Conservation (phyloP, 2,797 vertebrate species). For the Echeneis naucrates region DNA sequence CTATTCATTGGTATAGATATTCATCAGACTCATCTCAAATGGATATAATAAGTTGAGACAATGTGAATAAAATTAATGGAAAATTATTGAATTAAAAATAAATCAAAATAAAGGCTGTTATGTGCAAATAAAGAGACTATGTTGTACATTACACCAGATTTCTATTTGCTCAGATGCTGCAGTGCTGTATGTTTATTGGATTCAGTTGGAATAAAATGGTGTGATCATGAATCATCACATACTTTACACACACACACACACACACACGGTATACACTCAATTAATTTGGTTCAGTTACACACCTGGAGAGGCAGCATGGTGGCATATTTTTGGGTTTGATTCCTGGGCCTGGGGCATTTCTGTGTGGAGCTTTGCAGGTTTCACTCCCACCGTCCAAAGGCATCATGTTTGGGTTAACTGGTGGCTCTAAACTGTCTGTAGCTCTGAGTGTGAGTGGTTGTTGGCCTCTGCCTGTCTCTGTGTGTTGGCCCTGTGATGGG, state of each 20-base stretch:
- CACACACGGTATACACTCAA: background rate
- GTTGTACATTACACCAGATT: constrained; percentile 16
- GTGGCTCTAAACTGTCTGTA: no score
- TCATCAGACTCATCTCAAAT: background rate
- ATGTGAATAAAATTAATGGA: constrained; percentile 15
- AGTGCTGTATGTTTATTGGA: constrained; percentile 32
- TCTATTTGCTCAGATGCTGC: constrained; percentile 34
- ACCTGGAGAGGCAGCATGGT: no score
- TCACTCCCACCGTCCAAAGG: no score
- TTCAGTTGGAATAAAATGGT: constrained; percentile 58
- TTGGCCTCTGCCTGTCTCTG: no score
- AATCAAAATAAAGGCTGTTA: constrained; percentile 5
- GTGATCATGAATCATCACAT: constrained; percentile 7
- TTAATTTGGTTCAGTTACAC: no score
- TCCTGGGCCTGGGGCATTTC: no score
- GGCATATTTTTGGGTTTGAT: no score
- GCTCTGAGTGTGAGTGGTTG: no score
- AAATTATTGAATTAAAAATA: background rate
- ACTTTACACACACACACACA: background rate
- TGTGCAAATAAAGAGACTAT: background rate
- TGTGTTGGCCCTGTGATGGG: no score
- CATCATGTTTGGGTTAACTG: no score
- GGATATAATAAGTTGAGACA: background rate
- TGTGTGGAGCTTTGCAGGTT: no score
- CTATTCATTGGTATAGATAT: background rate